Percentiles rank a stretch among this genome's conserved stretches.
Evolutionary conservation across 1,140 invertebrate species (phyloP).

Genomic region (Bicyclus anynana): DNA sequence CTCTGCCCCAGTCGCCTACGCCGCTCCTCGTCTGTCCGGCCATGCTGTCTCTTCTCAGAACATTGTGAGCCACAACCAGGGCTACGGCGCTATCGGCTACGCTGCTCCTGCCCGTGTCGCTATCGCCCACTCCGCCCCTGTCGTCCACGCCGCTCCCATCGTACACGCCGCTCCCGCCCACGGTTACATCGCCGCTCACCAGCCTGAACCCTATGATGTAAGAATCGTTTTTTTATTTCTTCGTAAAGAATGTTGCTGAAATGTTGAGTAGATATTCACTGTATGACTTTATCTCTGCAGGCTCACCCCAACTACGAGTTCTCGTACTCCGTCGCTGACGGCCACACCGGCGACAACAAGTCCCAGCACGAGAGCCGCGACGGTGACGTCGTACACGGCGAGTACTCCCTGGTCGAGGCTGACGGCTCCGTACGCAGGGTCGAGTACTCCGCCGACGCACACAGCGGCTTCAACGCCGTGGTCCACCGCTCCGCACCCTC

Average conservation of each 20-base stretch:
- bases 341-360: constrained; percentile 75
- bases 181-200: constrained; percentile 29
- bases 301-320: constrained; percentile 51
- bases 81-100: constrained; percentile 15
- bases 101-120: constrained; percentile 41
- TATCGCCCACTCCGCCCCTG: constrained; percentile 1
- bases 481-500: constrained; percentile 73
- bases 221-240: constrained; percentile 2
- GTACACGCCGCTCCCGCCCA: constrained; percentile 58
- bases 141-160: constrained; percentile 62
- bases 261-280: background rate
- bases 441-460: constrained; percentile 75
- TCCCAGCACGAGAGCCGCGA: constrained; percentile 76
- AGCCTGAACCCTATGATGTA: constrained; percentile 33
- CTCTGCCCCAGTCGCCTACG: background rate
- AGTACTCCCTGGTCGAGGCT: constrained; percentile 76
- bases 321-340: constrained; percentile 72
- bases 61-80: background rate
- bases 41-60: background rate
- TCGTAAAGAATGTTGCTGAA: no score
- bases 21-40: background rate
- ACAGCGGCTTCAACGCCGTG: constrained; percentile 78
- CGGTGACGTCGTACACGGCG: constrained; percentile 74
- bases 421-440: constrained; percentile 77
- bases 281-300: constrained; percentile 25